Conservation (phyloP, 2,113 vertebrate genomes). For the Lophius piscatorius region DNA sequence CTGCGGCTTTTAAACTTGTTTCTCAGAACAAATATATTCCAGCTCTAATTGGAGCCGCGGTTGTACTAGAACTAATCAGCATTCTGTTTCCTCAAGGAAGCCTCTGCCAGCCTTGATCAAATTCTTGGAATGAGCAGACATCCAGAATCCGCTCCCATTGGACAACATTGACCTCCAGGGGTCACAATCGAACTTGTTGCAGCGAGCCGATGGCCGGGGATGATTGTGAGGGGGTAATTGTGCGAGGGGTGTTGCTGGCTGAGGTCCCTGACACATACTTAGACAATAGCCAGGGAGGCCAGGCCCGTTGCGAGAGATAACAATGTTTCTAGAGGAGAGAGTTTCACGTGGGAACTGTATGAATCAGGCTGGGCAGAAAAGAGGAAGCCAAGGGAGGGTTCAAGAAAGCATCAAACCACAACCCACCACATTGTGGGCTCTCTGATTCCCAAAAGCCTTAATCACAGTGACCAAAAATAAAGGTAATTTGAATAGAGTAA, state of each 20-base stretch:
- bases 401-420: slow-evolving; percentile 26
- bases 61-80: slow-evolving; percentile 22
- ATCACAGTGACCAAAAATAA: not conserved
- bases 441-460: slow-evolving; percentile 45
- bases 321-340: slow-evolving; percentile 21
- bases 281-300: slow-evolving; percentile 69
- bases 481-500: no score
- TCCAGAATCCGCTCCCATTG: slow-evolving; percentile 25
- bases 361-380: slow-evolving; percentile 38
- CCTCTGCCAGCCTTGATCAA: slow-evolving; percentile 25
- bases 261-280: slow-evolving; percentile 42
- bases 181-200: slow-evolving; percentile 31
- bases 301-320: slow-evolving; percentile 63
- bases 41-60: slow-evolving; percentile 8
- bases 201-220: slow-evolving; percentile 1
- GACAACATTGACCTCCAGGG: slow-evolving; percentile 30
- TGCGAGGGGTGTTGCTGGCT: slow-evolving; percentile 47
- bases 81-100: slow-evolving; percentile 36
- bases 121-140: slow-evolving; percentile 19
- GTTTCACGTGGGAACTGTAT: slow-evolving; percentile 74
- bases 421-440: slow-evolving; percentile 32
- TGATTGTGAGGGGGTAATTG: slow-evolving; percentile 28
- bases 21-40: not conserved
- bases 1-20: not conserved
- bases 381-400: slow-evolving; percentile 41